Evolutionary conservation across 2,113 vertebrate species (phyloP).

Genomic region (Antechinus flavipes): DNA sequence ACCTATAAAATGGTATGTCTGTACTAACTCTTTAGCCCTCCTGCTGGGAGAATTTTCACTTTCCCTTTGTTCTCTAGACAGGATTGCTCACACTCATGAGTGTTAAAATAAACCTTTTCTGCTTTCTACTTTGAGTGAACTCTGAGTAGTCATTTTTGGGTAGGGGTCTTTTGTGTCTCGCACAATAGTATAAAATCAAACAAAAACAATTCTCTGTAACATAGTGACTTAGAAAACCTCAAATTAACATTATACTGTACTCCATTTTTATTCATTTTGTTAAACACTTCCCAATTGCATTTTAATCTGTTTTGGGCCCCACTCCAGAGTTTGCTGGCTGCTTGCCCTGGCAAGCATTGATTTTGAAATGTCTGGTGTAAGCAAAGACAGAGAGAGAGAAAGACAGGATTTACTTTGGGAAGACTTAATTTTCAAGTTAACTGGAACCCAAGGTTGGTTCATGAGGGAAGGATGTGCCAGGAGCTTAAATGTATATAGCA

Average conservation of each 20-base stretch:
- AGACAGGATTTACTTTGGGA: neutral
- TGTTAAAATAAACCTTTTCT: too few species aligned
- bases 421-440: neutral
- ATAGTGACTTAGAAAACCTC: neutral
- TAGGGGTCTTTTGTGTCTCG: too few species aligned
- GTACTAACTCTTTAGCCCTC: too few species aligned
- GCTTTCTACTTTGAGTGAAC: too few species aligned
- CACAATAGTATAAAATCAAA: neutral
- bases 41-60: too few species aligned
- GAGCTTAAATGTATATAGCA: neutral
- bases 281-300: neutral
- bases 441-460: neutral
- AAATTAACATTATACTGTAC: neutral
- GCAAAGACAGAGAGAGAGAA: neutral
- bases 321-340: neutral
- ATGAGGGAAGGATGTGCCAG: neutral
- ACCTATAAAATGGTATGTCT: too few species aligned
- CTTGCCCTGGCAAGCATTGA: neutral
- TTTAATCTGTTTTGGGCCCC: neutral
- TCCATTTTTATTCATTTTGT: neutral
- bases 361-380: neutral
- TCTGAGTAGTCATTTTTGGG: too few species aligned
- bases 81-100: too few species aligned
- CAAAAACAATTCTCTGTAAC: neutral
- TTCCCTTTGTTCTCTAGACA: too few species aligned